Base-by-base conservation (phyloP, 2,888 invertebrate species). In the Drosophila hamatofila region DNA sequence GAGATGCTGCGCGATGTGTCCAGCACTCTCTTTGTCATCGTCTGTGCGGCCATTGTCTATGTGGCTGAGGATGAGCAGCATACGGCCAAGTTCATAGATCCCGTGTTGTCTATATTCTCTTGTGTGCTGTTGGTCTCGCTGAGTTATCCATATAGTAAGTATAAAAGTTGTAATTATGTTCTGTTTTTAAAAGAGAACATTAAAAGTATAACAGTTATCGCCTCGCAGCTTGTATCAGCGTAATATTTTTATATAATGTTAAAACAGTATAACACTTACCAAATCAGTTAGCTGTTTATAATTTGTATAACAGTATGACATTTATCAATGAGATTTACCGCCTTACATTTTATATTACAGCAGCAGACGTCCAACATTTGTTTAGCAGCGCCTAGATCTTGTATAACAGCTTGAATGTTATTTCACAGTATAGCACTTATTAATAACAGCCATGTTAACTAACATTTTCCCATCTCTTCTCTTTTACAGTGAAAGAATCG, bases 121-220 rank as follows among this genome's bases (percentile, higher is more conserved):
- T 96, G 97, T 48, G 92, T 95, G 4, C 92, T 95, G 2, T 94
- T 97, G 42, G 94, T 97, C 76, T 92, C 95, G 16, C 94, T 97
- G 52, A 97, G 97, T 89, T 97, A 96, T 92, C 96, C 97, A 0
- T 97, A 97, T 92, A 95, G 97, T 96, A 92, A 95, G 95, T 94
- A 64, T 27, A 44, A 59, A 2, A 54, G 12, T 12, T 37, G 27
- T 12, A 11, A 5, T 2, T 42, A 5, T 25, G 25, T 2, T 42
- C 5, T 25, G 25, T 16, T n/a, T 16, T 2, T 14, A 25, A n/a
- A 23, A 21, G 33, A 21, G 18, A 9, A 1, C 3, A 3, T 35
- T 25, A 59, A 23, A 6, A 41, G 30, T 39, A 37, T 58, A 59
- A 35, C 21, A 57, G 6, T 46, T 41, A 12, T 39, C 16, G 9